Evolutionary conservation across 2,113 vertebrate genomes (phyloP), one percentile per base, ranked within the genome.

Genomic region (Caretta caretta): DNA sequence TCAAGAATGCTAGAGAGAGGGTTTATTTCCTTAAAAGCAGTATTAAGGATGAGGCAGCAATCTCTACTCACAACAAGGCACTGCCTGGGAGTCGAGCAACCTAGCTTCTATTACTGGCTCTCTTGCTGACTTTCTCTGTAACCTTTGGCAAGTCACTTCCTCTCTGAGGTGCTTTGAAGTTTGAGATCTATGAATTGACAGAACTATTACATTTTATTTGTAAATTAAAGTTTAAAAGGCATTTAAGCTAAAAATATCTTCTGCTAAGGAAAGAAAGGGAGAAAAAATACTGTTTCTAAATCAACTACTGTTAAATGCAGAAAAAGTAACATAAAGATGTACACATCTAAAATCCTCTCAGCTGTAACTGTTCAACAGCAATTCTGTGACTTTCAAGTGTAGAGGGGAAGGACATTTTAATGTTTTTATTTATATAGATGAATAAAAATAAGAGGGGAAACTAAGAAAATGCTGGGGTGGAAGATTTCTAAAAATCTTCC

Each of bases 21-120:
- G 82, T 20, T 79, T 81, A 75, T 76, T 89, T 81, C 92, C 85
- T 31, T 1, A 4, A 27, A 46, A 92, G 82, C 93, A 95, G n/a
- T 90, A 22, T 89, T 95, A 90, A 50, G 96, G 94, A 95, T 1
- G 91, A 90, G 95, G 96, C 94, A 80, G n/a, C n/a, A 3, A 20
- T 20, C 38, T 24, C 38, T 19, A 24, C 48, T 69, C 65, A 14
- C 5, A 1, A 8, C 35, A 38, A 83, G 89, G 1, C 11, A 6
- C 46, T 51, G 0, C 8, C 69, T 1, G 1, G 10, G 78, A 65
- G 92, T 95, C 95, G 92, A 93, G 96, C 75, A 97, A 97, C 93
- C 95, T 95, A 91, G 95, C 92, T 97, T 97, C 90, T 79, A 8
- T 83, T 65, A 1, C 1, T 53, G 49, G 75, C 14, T 2, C 38